phyloP scores from a whole-genome alignment of 1,140 invertebrate species.

The Platorchestia sp. region DNA sequence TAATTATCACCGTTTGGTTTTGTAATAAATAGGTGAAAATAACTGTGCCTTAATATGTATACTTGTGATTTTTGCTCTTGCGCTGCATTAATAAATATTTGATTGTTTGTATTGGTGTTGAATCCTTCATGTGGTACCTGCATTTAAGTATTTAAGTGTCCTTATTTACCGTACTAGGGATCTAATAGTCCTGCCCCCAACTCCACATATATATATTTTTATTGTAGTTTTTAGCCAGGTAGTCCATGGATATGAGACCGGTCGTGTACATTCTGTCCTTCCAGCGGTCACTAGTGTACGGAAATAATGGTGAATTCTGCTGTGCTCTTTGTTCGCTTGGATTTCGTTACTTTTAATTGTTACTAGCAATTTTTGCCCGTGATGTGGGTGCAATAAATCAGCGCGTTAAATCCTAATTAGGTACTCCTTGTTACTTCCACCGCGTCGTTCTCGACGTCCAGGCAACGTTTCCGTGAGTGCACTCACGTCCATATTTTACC shows the following conservation, averaged over 20 bases:
- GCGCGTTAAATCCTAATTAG: not conserved
- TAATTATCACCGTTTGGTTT: not conserved
- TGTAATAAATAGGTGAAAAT: not conserved
- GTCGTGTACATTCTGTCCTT: no score
- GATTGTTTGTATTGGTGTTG: slow-evolving; percentile 8
- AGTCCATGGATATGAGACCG: no score
- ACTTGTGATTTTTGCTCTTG: not conserved
- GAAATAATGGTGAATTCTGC: no score
- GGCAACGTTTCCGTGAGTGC: not conserved
- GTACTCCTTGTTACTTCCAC: not conserved
- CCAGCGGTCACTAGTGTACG: no score
- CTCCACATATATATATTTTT: not conserved
- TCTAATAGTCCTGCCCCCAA: not conserved
- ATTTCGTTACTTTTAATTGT: not conserved
- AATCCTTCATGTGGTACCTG: slow-evolving; percentile 23
- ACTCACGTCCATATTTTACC: no score
- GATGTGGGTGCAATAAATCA: slow-evolving; percentile 22
- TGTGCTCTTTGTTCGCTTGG: not conserved
- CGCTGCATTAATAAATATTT: slow-evolving; percentile 14
- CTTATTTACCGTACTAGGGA: not conserved
- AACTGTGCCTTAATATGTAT: slow-evolving; percentile 18
- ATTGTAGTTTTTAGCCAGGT: not conserved
- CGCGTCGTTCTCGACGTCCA: not conserved
- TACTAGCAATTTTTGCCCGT: slow-evolving; percentile 16
- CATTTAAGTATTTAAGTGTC: slow-evolving; percentile 26